phyloP scores from a whole-genome alignment of 2,113 vertebrate genomes.

The Kobus ellipsiprymnus region DNA sequence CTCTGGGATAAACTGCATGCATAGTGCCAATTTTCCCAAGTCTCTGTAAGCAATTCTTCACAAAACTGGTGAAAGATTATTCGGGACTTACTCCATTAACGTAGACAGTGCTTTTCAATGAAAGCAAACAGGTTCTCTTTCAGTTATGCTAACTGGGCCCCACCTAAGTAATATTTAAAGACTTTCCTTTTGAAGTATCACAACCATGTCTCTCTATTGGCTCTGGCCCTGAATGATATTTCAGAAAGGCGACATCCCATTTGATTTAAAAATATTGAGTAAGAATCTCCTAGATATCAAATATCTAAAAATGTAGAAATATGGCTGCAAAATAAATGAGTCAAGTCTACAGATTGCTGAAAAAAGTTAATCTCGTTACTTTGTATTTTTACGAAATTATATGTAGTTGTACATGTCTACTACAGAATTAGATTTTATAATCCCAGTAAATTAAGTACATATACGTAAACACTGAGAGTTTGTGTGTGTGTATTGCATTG shows the following conservation, averaged over 20 bases:
- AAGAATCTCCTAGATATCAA: background rate
- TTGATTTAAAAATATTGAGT: slow-evolving; percentile 15
- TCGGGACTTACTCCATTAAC: background rate
- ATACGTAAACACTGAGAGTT: background rate
- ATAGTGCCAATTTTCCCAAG: background rate
- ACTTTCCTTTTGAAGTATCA: background rate
- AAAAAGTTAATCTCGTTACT: background rate
- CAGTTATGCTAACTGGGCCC: background rate
- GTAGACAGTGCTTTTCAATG: background rate
- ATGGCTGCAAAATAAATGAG: background rate
- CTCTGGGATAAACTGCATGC: background rate
- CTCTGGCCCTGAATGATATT: background rate
- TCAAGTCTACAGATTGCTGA: background rate
- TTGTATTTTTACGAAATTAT: background rate
- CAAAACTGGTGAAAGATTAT: background rate
- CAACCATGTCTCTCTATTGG: background rate
- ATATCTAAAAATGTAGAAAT: background rate
- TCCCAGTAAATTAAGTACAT: background rate
- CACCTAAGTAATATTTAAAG: background rate
- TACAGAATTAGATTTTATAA: background rate
- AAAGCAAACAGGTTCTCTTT: background rate
- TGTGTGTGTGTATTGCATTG: background rate
- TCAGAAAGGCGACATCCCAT: background rate
- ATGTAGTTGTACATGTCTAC: background rate
- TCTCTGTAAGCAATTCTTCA: background rate